Evolutionary conservation across 2,797 vertebrate genomes (phyloP).

Genomic region (Aselliscus stoliczkanus): DNA sequence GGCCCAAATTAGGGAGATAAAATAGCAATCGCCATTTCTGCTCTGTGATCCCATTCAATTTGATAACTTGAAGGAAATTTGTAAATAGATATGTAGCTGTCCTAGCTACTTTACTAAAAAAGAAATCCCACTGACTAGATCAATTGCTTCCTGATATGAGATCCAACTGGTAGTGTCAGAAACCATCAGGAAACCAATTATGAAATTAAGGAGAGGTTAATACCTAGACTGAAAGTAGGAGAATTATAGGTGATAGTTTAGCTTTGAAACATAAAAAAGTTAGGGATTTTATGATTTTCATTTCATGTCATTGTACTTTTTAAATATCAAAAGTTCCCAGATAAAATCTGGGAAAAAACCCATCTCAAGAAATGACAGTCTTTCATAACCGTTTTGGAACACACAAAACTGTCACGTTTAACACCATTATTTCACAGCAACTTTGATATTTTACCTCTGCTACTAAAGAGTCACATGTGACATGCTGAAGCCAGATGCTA

Average conservation of each 20-base stretch:
- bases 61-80: slow-evolving; percentile 37
- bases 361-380: neutral
- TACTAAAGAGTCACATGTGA: neutral
- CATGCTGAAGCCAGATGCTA: neutral
- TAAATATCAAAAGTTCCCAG: neutral
- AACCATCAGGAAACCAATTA: neutral
- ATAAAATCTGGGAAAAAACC: slow-evolving; percentile 26
- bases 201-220: slow-evolving; percentile 28
- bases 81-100: slow-evolving; percentile 40
- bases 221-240: slow-evolving; percentile 31
- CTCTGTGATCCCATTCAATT: neutral
- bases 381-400: neutral
- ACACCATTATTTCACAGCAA: neutral
- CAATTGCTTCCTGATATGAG: slow-evolving; percentile 55
- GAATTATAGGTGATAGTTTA: neutral
- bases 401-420: neutral
- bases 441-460: neutral
- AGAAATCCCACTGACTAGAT: slow-evolving; percentile 33
- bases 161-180: slow-evolving; percentile 3
- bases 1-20: neutral
- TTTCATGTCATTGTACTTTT: neutral
- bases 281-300: neutral
- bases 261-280: slow-evolving; percentile 26
- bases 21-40: neutral
- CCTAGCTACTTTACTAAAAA: slow-evolving; percentile 49